Percentiles rank a stretch among this genome's conserved stretches.
These are phyloP conservation scores for Portunus trituberculatus DNA, from an alignment of 1,140 invertebrate species.

Conservation along the genomic window DNA sequence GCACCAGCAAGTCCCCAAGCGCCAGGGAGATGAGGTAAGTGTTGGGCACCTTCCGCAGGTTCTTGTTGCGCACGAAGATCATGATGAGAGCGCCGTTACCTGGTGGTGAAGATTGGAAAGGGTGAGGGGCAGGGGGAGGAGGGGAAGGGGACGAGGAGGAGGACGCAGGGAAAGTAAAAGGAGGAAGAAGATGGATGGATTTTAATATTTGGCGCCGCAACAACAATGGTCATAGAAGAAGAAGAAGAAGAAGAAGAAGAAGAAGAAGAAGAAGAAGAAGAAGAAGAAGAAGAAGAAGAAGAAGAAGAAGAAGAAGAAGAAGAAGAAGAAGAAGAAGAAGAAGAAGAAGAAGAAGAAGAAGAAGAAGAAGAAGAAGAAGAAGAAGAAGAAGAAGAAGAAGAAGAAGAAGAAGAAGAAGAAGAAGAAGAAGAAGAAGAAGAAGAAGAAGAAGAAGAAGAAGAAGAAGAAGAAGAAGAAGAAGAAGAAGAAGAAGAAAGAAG, in stretches of 20 bases:
- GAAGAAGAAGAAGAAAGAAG: too few relatives aligned
- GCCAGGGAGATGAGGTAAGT: slow-evolving; percentile 50
- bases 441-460: neutral
- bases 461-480: neutral
- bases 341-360: neutral
- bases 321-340: neutral
- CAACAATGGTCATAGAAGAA: neutral
- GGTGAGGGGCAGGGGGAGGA: neutral
- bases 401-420: neutral
- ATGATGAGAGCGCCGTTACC: slow-evolving; percentile 48
- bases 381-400: neutral
- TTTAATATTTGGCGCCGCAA: neutral
- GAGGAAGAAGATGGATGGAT: neutral
- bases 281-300: neutral
- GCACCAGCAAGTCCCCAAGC: slow-evolving; percentile 43
- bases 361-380: neutral
- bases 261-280: neutral
- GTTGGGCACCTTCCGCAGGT: slow-evolving; percentile 38
- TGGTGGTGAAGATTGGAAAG: neutral
- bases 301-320: neutral
- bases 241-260: neutral
- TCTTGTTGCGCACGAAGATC: slow-evolving; percentile 34
- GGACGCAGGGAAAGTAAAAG: neutral
- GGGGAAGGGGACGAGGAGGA: neutral
- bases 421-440: neutral